These are phyloP conservation scores for Achatina immaculata DNA, from an alignment of 1,140 invertebrate genomes.

Conservation along the genomic window DNA sequence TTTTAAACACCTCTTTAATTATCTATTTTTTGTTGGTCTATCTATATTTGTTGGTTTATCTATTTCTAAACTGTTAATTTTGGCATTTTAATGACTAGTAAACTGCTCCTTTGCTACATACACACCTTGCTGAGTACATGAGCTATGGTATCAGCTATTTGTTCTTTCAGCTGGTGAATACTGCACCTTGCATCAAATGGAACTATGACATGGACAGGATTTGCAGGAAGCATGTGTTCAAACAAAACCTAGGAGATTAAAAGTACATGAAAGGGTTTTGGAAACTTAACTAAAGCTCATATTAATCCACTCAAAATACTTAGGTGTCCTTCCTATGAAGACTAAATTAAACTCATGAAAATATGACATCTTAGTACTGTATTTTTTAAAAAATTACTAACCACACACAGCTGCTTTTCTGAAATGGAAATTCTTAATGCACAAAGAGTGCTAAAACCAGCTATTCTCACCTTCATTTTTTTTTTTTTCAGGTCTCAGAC, in stretches of 20 bases:
- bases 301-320: background rate
- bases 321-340: background rate
- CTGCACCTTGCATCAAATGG: conserved; percentile 37
- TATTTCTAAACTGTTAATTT: too few relatives aligned
- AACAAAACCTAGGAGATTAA: conserved; percentile 40
- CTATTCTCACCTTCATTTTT: too few relatives aligned
- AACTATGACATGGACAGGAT: conserved; percentile 42
- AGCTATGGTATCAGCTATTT: conserved; percentile 42
- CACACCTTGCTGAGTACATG: conserved; percentile 48
- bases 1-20: background rate
- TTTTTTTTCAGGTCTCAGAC: too few relatives aligned
- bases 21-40: too few relatives aligned
- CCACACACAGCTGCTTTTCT: background rate
- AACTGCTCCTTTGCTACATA: background rate
- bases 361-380: background rate
- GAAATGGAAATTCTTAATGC: too few relatives aligned
- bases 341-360: background rate
- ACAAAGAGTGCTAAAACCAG: too few relatives aligned
- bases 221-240: conserved; percentile 40
- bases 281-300: background rate
- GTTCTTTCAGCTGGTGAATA: conserved; percentile 30
- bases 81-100: background rate
- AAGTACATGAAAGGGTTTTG: background rate
- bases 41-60: background rate
- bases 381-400: conserved; percentile 12